These are phyloP conservation scores for Anguilla megastoma DNA, from an alignment of 2,797 vertebrate genomes.

Conservation along the genomic window DNA sequence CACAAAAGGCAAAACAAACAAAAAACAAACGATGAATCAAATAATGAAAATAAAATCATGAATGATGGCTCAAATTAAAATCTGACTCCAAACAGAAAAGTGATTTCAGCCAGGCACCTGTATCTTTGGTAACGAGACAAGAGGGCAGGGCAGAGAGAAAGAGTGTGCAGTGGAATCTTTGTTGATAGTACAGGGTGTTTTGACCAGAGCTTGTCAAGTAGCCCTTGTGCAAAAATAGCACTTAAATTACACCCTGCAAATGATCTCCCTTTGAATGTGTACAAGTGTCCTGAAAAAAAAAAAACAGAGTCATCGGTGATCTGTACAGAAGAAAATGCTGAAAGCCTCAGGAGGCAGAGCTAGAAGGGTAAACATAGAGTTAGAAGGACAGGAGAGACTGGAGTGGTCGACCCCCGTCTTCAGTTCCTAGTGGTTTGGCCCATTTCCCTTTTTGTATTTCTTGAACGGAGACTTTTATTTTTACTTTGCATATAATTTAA, in stretches of 20 bases:
- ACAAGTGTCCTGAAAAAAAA: neutral
- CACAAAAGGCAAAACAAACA: slow-evolving; percentile 70
- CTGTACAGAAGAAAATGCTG: neutral
- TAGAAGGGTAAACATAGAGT: neutral
- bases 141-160: neutral
- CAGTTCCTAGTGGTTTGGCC: neutral
- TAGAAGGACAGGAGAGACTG: neutral
- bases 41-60: slow-evolving; percentile 59
- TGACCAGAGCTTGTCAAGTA: neutral
- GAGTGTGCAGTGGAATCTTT: neutral
- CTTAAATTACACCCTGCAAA: slow-evolving; percentile 5
- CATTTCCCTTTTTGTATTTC: neutral
- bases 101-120: neutral
- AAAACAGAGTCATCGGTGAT: neutral
- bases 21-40: slow-evolving; percentile 47
- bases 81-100: neutral
- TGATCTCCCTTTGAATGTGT: neutral
- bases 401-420: neutral
- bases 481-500: neutral
- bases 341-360: neutral
- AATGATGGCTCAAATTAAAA: neutral
- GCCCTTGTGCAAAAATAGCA: neutral
- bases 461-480: neutral
- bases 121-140: neutral
- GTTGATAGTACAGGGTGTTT: neutral